phyloP scores from a whole-genome alignment of 2,113 vertebrate species.

The Ondatra zibethicus region DNA sequence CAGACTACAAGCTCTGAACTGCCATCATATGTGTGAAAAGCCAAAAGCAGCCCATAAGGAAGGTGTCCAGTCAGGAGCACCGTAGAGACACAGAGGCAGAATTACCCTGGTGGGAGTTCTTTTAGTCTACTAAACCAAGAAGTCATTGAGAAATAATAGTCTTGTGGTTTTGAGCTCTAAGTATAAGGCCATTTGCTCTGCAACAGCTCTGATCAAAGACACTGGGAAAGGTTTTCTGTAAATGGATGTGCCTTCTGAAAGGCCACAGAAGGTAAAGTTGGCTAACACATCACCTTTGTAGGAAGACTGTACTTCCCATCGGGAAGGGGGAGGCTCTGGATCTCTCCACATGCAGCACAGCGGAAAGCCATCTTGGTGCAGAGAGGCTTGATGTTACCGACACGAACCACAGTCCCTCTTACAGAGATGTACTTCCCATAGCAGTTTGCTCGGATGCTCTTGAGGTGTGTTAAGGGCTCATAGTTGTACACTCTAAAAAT shows the following conservation, averaged over 20 bases:
- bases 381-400: slow-evolving; percentile 95
- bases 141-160: not conserved
- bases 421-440: slow-evolving; percentile 94
- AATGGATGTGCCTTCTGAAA: not conserved
- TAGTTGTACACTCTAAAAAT: slow-evolving; percentile 95
- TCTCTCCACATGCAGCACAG: slow-evolving; percentile 90
- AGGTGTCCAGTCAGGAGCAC: not conserved
- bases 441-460: slow-evolving; percentile 93
- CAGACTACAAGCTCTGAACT: not conserved
- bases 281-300: slow-evolving; percentile 89
- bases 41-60: not conserved
- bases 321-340: slow-evolving; percentile 90
- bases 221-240: not conserved
- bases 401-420: slow-evolving; percentile 95
- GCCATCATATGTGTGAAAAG: not conserved
- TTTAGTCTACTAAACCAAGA: not conserved
- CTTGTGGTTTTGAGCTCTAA: not conserved
- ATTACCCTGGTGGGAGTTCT: not conserved
- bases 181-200: not conserved
- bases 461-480: slow-evolving; percentile 92
- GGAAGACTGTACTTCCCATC: slow-evolving; percentile 95
- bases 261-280: not conserved
- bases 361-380: slow-evolving; percentile 94
- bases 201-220: slow-evolving; percentile 7
- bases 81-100: not conserved